Conservation (phyloP, 2,888 invertebrate genomes). For the Cephonodes hylas region DNA sequence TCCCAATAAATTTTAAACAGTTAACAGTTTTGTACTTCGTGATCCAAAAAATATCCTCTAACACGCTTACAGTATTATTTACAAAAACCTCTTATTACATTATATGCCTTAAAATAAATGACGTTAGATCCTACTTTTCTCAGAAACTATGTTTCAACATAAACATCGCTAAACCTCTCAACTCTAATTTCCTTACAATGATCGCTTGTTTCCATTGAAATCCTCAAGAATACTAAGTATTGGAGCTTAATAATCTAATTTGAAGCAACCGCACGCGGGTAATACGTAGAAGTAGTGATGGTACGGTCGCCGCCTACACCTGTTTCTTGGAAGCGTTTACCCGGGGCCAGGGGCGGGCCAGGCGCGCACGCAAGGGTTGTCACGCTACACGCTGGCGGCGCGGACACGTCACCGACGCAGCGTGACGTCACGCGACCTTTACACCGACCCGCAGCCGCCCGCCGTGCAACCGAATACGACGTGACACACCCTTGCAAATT, state of each 20-base stretch:
- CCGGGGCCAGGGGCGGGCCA: conserved; percentile 1
- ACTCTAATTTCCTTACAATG: no score
- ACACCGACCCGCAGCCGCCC: not conserved
- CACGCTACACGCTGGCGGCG: conserved; percentile 26
- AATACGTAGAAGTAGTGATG: not conserved
- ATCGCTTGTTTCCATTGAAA: not conserved
- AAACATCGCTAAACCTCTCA: not conserved
- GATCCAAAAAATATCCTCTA: no score
- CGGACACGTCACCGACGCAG: conserved; percentile 43
- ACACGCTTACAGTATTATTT: no score
- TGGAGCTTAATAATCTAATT: not conserved
- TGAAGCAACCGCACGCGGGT: not conserved
- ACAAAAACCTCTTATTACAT: no score
- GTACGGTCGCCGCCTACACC: not conserved
- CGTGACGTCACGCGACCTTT: conserved; percentile 38
- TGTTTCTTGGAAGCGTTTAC: conserved; percentile 1
- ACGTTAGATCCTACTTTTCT: not conserved
- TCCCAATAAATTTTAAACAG: no score
- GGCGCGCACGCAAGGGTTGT: conserved; percentile 30
- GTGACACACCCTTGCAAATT: not conserved
- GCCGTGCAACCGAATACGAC: not conserved
- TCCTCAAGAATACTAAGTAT: no score
- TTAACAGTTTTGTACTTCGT: no score
- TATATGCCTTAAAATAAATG: no score
- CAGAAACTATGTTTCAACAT: not conserved